Percentiles rank a stretch among this genome's conserved stretches.
phyloP scores from a whole-genome alignment of 2,113 vertebrate species.

The Cervus canadensis region DNA sequence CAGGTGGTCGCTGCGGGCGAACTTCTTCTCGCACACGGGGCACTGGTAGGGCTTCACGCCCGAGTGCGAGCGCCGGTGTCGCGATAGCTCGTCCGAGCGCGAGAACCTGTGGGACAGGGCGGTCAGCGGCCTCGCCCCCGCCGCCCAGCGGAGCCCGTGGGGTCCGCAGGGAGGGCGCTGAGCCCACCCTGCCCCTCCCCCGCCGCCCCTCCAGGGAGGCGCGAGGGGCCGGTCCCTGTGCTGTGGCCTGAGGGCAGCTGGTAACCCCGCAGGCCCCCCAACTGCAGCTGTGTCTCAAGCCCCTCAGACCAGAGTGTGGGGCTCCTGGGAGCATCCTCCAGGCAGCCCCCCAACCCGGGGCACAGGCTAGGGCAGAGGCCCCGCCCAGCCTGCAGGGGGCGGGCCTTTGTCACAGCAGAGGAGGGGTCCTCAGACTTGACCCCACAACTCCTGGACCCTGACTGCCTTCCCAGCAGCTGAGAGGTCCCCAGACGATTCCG shows the following conservation, averaged over 20 bases:
- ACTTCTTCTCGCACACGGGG: slow-evolving; percentile 97
- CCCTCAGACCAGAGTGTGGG: too few relatives aligned
- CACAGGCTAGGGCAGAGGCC: background rate
- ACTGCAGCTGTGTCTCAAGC: background rate
- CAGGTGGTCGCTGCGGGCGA: slow-evolving; percentile 98
- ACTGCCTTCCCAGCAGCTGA: background rate
- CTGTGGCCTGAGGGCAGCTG: background rate
- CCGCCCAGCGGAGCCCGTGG: background rate
- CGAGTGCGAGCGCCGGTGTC: slow-evolving; percentile 96
- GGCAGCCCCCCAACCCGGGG: background rate
- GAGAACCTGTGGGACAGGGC: slow-evolving; percentile 88
- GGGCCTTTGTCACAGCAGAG: background rate
- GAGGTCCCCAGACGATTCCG: background rate
- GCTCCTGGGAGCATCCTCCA: background rate
- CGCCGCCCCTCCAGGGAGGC: background rate
- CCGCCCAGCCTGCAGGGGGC: too few relatives aligned
- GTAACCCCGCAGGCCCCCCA: background rate
- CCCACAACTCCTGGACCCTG: background rate
- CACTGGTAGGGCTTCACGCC: slow-evolving; percentile 99
- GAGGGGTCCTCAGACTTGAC: background rate
- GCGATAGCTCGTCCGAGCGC: slow-evolving; percentile 94
- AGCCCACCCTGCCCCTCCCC: background rate
- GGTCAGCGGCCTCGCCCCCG: background rate
- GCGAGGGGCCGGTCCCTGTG: background rate
- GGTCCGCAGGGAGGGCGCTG: background rate